phyloP scores from a whole-genome alignment of 2,888 invertebrate species.

The Minunthozetes semirufus region DNA sequence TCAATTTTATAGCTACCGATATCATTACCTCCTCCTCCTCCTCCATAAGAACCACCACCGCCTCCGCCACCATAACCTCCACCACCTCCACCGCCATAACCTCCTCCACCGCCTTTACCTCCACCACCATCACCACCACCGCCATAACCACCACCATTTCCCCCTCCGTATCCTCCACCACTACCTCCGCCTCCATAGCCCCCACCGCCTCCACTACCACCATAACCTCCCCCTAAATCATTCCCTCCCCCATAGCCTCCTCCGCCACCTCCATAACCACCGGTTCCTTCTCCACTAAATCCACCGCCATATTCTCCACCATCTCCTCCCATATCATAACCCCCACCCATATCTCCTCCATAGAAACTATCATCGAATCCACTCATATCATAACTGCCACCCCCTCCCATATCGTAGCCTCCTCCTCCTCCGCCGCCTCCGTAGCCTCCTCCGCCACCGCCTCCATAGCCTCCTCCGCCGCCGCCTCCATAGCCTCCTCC shows the following conservation, averaged over 20 bases:
- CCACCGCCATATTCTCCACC: background rate
- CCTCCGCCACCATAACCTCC: background rate
- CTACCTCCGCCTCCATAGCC: background rate
- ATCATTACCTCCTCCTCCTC: conserved; percentile 11
- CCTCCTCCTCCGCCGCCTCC: background rate
- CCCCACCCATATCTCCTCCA: background rate
- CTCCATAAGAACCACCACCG: background rate
- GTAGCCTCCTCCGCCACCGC: background rate
- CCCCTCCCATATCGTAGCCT: background rate
- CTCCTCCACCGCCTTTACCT: background rate
- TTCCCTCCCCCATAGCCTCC: background rate
- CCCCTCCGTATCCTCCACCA: background rate
- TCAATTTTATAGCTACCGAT: background rate
- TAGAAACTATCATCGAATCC: background rate
- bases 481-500: background rate
- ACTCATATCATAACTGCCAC: background rate
- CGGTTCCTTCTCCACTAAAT: background rate
- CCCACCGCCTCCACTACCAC: background rate
- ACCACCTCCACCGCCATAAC: background rate
- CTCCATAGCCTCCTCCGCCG: background rate
- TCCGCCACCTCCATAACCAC: too few species aligned
- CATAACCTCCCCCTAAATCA: background rate
- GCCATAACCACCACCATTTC: background rate
- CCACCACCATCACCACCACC: background rate
- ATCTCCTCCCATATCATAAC: background rate